phyloP scores from a whole-genome alignment of 2,888 invertebrate species.

The Eupithecia pulchellata region DNA sequence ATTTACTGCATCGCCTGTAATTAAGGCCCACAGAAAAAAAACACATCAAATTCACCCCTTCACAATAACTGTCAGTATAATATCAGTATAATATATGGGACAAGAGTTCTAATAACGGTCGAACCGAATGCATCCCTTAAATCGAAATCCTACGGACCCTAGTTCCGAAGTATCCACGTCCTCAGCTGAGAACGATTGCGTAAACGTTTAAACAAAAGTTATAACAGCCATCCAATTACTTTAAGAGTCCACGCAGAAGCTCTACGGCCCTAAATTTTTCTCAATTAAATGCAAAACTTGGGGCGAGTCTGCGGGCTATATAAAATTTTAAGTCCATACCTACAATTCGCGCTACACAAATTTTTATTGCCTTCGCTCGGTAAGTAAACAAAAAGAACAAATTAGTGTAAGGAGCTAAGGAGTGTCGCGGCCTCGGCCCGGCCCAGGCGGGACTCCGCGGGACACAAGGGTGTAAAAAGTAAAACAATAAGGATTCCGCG shows the following conservation, averaged over 20 bases:
- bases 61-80: constrained; percentile 66
- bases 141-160: constrained; percentile 17
- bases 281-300: constrained; percentile 84
- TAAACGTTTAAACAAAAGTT: constrained; percentile 79
- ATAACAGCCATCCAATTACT: constrained; percentile 83
- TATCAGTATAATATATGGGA: constrained; percentile 68
- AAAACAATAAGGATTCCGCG: constrained; percentile 85
- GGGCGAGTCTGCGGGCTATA: constrained; percentile 75
- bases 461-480: constrained; percentile 86
- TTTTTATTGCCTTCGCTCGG: constrained; percentile 82
- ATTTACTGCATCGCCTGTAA: constrained; percentile 76
- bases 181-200: constrained; percentile 52
- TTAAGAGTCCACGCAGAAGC: constrained; percentile 83
- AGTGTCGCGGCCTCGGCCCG: constrained; percentile 46
- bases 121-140: constrained; percentile 43
- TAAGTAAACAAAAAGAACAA: constrained; percentile 84
- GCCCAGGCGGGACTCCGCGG: constrained; percentile 58
- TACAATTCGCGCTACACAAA: constrained; percentile 84
- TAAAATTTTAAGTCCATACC: constrained; percentile 83
- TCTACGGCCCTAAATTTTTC: constrained; percentile 82
- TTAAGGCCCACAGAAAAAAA: constrained; percentile 71
- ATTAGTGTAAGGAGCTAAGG: constrained; percentile 74
- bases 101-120: constrained; percentile 57
- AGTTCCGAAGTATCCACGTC: neutral
- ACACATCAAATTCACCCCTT: constrained; percentile 75